Evolutionary conservation across 92 coral and sea anemone genomes (phyloP).

Genomic region (Desmophyllum pertusum): DNA sequence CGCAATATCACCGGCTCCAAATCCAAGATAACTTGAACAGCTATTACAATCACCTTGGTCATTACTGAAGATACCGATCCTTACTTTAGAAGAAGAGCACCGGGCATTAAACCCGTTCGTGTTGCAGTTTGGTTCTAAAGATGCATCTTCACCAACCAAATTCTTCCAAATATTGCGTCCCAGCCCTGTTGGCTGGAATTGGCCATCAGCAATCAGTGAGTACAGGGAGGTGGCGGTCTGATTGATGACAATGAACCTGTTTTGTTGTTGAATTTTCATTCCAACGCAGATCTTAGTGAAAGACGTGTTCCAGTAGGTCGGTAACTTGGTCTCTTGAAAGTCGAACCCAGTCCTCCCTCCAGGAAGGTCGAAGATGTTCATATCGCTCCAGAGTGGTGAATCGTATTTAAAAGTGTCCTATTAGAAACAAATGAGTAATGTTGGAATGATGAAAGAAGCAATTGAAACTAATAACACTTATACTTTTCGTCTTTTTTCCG

Average conservation of each 20-base stretch:
- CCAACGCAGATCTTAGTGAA: slow-evolving; percentile 38
- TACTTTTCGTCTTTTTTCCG: no score
- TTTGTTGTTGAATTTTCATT: slow-evolving; percentile 16
- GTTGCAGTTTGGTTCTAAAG: slow-evolving; percentile 33
- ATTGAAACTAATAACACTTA: no score
- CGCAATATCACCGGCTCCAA: slow-evolving; percentile 27
- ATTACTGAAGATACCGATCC: slow-evolving; percentile 36
- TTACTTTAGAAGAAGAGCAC: background rate
- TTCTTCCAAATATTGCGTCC: slow-evolving; percentile 30
- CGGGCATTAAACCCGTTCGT: slow-evolving; percentile 42
- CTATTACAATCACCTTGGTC: background rate
- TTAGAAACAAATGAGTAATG: background rate
- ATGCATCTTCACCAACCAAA: slow-evolving; percentile 6
- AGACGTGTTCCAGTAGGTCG: no score
- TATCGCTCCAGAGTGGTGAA: slow-evolving; percentile 46
- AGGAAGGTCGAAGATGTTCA: background rate
- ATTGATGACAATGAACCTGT: slow-evolving; percentile 19
- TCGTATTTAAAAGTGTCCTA: slow-evolving; percentile 34
- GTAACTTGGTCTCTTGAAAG: slow-evolving; percentile 23
- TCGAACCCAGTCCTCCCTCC: slow-evolving; percentile 54
- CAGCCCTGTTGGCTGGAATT: slow-evolving; percentile 2
- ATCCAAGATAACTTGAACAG: slow-evolving; percentile 22
- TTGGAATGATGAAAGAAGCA: no score
- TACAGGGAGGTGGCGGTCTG: slow-evolving; percentile 13
- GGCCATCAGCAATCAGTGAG: slow-evolving; percentile 10